Percentiles rank a stretch among this genome's conserved stretches.
Conservation (phyloP, 2,797 vertebrate genomes). For the Leontopithecus rosalia region DNA sequence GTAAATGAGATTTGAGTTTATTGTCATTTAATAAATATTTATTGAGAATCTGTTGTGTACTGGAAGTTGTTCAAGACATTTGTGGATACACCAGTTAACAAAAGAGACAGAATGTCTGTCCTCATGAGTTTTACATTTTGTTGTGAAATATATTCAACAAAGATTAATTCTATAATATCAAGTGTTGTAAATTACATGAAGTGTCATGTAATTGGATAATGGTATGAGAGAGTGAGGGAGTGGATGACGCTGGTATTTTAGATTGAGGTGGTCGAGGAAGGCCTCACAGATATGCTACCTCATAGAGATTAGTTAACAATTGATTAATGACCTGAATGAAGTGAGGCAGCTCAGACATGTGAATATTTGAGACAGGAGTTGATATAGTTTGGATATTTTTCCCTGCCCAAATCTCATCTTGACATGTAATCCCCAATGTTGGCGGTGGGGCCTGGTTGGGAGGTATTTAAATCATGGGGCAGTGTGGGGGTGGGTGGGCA, state of each 20-base stretch:
- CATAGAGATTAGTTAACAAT: background rate
- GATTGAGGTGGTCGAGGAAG: background rate
- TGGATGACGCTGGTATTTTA: background rate
- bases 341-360: background rate
- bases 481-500: background rate
- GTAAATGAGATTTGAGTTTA: conserved; percentile 35
- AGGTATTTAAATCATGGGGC: background rate
- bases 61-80: background rate
- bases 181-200: background rate
- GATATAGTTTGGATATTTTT: background rate
- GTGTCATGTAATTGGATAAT: background rate
- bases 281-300: background rate
- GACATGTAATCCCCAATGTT: background rate
- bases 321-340: background rate
- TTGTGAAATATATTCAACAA: background rate
- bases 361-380: background rate
- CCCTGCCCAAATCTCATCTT: background rate
- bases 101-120: background rate
- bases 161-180: background rate
- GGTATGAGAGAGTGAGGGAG: background rate
- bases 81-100: background rate
- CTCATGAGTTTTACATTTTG: background rate
- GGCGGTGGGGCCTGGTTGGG: background rate
- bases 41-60: background rate
- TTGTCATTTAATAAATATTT: background rate